These are phyloP conservation scores for Sclerurus mexicanus DNA, from an alignment of 2,113 vertebrate genomes.

Conservation along the genomic window DNA sequence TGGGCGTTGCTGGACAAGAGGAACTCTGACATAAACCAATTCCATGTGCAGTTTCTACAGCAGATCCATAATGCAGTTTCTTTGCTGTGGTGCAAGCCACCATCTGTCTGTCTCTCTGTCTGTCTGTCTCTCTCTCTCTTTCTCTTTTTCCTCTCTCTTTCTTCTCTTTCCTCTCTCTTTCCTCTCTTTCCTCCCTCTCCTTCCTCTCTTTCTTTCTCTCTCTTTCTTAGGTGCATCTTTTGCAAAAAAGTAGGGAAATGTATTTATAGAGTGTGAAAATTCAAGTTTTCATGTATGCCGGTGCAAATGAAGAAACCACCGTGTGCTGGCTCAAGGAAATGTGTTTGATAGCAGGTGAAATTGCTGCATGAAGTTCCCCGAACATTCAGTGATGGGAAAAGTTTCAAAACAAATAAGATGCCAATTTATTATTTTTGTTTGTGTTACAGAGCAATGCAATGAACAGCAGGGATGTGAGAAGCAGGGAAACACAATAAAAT, in stretches of 20 bases:
- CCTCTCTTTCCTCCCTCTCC: too few relatives aligned
- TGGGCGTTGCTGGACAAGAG: not conserved
- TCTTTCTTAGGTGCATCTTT: too few relatives aligned
- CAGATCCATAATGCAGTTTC: not conserved
- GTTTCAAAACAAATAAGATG: not conserved
- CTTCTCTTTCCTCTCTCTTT: too few relatives aligned
- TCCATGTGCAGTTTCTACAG: not conserved
- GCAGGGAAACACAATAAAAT: not conserved
- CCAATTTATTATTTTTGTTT: not conserved
- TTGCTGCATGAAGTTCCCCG: not conserved
- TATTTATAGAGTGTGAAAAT: not conserved
- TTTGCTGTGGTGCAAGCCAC: not conserved
- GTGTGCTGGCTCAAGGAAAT: fast-evolving
- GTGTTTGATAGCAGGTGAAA: not conserved
- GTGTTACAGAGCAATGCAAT: not conserved
- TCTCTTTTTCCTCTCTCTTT: too few relatives aligned
- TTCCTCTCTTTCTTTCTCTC: too few relatives aligned
- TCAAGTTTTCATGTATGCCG: fast-evolving
- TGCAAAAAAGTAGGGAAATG: fast-evolving
- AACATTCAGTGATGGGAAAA: not conserved
- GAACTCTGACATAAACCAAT: not conserved
- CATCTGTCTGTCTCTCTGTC: not conserved
- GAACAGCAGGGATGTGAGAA: not conserved
- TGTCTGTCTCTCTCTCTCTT: not conserved
- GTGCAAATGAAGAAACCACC: not conserved